Conservation (phyloP, 2,113 vertebrate species). For the Garra rufa region DNA sequence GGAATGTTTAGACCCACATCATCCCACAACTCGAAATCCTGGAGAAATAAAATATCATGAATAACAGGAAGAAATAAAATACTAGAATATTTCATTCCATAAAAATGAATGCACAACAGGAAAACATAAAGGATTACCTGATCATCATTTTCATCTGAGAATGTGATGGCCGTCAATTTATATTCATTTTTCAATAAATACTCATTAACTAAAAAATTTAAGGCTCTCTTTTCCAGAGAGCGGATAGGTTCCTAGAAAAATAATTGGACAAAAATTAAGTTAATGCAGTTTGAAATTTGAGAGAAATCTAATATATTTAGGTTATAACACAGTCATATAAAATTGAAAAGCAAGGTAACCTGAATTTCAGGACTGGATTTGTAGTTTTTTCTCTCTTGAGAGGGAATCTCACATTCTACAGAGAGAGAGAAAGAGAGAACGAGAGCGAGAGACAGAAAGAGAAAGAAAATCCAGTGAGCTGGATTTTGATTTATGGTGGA, state of each 20-base stretch:
- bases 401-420: constrained; percentile 93
- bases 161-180: constrained; percentile 98
- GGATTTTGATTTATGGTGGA: constrained; percentile 31
- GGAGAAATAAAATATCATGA: constrained; percentile 26
- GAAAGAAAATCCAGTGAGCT: constrained; percentile 65
- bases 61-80: neutral
- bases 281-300: neutral
- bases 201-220: constrained; percentile 99
- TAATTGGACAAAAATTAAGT: constrained; percentile 46
- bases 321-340: constrained; percentile 34
- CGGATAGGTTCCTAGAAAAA: constrained; percentile 90
- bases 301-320: neutral
- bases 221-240: constrained; percentile 98
- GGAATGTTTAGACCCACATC: constrained; percentile 98
- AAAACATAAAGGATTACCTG: constrained; percentile 82
- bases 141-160: constrained; percentile 99
- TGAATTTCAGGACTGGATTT: constrained; percentile 99
- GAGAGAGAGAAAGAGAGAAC: constrained; percentile 54
- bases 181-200: constrained; percentile 98
- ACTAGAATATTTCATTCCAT: neutral
- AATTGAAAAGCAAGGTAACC: constrained; percentile 76
- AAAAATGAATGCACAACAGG: neutral
- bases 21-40: constrained; percentile 99
- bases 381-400: constrained; percentile 98
- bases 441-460: constrained; percentile 56